These are phyloP conservation scores for Yponomeuta plumbellus DNA, from an alignment of 2,888 invertebrate genomes.

Conservation along the genomic window DNA sequence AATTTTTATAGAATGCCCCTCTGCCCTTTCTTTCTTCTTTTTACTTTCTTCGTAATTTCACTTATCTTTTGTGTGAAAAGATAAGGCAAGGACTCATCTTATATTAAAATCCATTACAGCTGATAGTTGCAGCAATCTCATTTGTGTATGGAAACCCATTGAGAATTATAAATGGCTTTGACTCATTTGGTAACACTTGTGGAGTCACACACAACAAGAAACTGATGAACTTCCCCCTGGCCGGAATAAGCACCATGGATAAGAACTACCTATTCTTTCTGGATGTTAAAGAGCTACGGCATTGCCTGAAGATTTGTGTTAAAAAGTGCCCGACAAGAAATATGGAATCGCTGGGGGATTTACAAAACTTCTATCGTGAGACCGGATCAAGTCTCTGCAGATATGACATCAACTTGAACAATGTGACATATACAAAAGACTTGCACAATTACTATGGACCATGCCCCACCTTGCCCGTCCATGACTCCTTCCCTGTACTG, in stretches of 20 bases:
- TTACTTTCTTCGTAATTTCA: too few species aligned
- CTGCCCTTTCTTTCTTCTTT: too few species aligned
- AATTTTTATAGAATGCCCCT: too few species aligned
- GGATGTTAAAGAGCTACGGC: slow-evolving; percentile 84
- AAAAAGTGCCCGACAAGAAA: slow-evolving; percentile 87
- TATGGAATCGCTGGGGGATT: slow-evolving; percentile 78
- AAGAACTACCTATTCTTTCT: slow-evolving; percentile 90
- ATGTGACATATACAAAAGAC: slow-evolving; percentile 58
- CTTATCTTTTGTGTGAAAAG: too few species aligned
- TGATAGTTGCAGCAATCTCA: slow-evolving; percentile 90
- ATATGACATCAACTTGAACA: slow-evolving; percentile 79
- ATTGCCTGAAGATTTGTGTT: slow-evolving; percentile 92
- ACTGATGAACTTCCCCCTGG: slow-evolving; percentile 82
- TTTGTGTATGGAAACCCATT: slow-evolving; percentile 92
- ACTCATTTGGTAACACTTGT: slow-evolving; percentile 96
- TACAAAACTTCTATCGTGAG: slow-evolving; percentile 82
- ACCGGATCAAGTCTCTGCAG: slow-evolving; percentile 87
- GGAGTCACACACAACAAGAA: slow-evolving; percentile 87
- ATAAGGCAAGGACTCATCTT: neutral
- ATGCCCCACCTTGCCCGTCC: slow-evolving; percentile 87
- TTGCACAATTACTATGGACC: slow-evolving; percentile 79
- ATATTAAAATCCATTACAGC: slow-evolving; percentile 58
- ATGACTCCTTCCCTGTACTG: slow-evolving; percentile 85
- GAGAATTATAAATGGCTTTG: slow-evolving; percentile 92
- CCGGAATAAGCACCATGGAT: slow-evolving; percentile 87